phyloP scores from a whole-genome alignment of 2,113 vertebrate genomes.

The Elachura formosa region DNA sequence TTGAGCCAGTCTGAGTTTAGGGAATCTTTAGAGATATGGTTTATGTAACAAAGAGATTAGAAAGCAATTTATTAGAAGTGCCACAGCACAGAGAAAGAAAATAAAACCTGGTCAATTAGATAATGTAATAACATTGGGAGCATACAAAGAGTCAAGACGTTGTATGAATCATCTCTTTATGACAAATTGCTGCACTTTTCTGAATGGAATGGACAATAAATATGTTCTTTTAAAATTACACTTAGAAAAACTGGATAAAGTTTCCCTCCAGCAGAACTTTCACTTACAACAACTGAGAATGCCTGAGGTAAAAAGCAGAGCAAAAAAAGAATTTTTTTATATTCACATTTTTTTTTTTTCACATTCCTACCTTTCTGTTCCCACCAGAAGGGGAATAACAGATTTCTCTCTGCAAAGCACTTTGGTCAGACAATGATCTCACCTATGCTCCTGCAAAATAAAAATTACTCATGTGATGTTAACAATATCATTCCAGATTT shows the following conservation, averaged over 20 bases:
- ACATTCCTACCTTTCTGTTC: not conserved
- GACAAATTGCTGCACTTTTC: not conserved
- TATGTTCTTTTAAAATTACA: not conserved
- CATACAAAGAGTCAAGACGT: not conserved
- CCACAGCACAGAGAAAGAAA: not conserved
- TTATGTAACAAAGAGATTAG: not conserved
- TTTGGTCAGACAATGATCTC: not conserved
- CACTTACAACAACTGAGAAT: not conserved
- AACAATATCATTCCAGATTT: not conserved
- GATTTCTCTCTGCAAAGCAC: not conserved
- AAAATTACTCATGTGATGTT: not conserved
- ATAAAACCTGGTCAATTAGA: not conserved
- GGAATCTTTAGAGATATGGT: not conserved
- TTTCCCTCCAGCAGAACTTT: not conserved
- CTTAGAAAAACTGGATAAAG: not conserved
- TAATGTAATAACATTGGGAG: not conserved
- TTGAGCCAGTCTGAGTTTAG: not conserved
- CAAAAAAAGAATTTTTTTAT: not conserved
- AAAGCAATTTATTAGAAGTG: not conserved
- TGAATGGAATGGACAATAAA: not conserved
- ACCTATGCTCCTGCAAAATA: not conserved
- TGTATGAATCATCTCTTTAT: not conserved
- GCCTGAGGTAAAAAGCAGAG: not conserved
- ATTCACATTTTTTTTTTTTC: no score
- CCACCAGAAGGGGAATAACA: not conserved